phyloP scores from a whole-genome alignment of 2,888 invertebrate species.

The Sicus ferrugineus region DNA sequence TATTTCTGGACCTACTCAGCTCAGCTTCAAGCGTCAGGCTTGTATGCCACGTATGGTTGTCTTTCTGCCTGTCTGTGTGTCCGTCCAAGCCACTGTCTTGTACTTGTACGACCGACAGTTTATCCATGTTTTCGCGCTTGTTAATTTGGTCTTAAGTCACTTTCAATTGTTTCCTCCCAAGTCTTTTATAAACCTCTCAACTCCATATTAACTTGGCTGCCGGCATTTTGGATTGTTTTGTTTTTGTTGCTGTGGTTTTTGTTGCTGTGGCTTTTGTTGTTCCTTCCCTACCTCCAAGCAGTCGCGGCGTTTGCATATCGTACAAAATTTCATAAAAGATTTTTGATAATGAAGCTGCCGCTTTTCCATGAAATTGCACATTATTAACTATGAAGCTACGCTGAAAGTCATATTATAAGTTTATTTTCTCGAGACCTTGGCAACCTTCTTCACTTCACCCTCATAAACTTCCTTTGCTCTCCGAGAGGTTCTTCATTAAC shows the following conservation, averaged over 20 bases:
- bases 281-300: neutral
- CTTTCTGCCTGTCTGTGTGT: neutral
- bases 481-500: neutral
- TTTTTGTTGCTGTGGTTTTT: constrained; percentile 4
- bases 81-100: neutral
- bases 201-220: neutral
- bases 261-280: constrained; percentile 1
- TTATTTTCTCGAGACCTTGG: constrained; percentile 18
- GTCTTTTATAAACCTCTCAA: neutral
- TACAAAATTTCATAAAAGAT: neutral
- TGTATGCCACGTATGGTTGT: neutral
- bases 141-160: constrained; percentile 31
- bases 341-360: neutral
- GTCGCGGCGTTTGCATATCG: constrained; percentile 4
- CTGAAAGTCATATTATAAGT: constrained; percentile 21
- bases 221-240: neutral
- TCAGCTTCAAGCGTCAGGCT: neutral
- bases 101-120: neutral
- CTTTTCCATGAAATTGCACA: neutral
- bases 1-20: neutral
- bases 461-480: neutral
- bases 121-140: constrained; percentile 19
- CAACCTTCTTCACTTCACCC: neutral
- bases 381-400: neutral
- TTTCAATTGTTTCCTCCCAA: constrained; percentile 29